Percentiles rank a stretch among this genome's conserved stretches.
Conservation (phyloP, 2,888 invertebrate genomes). For the Chouioia cunea region DNA sequence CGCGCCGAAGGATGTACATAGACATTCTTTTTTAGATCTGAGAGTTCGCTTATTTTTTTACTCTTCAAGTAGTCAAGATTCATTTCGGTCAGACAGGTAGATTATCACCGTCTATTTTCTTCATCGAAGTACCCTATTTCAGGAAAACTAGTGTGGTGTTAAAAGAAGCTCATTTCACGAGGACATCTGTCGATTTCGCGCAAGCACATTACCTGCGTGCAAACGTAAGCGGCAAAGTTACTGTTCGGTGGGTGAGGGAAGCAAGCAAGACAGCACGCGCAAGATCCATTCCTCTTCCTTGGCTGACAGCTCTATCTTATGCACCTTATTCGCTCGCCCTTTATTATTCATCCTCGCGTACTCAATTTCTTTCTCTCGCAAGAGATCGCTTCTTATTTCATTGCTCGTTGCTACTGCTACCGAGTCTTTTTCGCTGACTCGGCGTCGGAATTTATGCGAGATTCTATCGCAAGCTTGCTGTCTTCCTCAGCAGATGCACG, state of each 20-base stretch:
- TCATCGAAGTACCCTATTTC: too few species aligned
- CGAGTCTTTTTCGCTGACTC: conserved; percentile 37
- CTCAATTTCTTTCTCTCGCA: conserved; percentile 35
- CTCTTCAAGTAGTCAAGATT: too few species aligned
- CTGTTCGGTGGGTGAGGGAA: conserved; percentile 1
- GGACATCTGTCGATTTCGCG: too few species aligned
- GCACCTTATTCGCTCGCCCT: conserved; percentile 39
- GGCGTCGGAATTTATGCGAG: conserved; percentile 16
- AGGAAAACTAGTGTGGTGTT: too few species aligned
- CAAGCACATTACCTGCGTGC: neutral
- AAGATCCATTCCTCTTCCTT: conserved; percentile 61
- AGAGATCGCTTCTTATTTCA: conserved; percentile 27
- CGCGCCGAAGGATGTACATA: too few species aligned
- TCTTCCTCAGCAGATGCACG: neutral
- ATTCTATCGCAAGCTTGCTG: neutral
- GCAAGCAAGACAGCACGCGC: conserved; percentile 52
- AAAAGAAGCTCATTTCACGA: neutral
- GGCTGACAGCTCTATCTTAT: conserved; percentile 63
- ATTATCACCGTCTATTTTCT: too few species aligned
- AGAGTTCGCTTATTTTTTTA: too few species aligned
- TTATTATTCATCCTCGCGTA: conserved; percentile 45
- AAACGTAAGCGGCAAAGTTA: neutral
- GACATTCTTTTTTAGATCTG: too few species aligned
- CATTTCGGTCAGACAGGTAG: too few species aligned
- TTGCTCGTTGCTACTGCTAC: conserved; percentile 2